Base-by-base conservation (phyloP, 2,888 invertebrate genomes). In the Alsophila aescularia region DNA sequence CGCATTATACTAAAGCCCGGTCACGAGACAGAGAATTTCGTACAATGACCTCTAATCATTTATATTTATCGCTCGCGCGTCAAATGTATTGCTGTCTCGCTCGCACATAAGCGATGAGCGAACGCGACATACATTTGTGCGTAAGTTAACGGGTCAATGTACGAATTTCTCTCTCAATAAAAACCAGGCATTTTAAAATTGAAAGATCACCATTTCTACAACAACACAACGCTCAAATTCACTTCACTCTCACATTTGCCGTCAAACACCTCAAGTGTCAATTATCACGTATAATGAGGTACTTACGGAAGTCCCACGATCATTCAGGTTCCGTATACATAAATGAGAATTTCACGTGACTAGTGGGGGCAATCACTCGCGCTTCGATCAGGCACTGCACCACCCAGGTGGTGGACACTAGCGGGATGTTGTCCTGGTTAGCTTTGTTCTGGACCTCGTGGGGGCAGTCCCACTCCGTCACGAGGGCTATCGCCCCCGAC, bases 321-420 rank as follows among this genome's bases (percentile, higher is more conserved):
- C 91, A 91, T 90, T 92, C 91, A 21, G 86, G 87, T 80, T 92
- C 92, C 14, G 87, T 77, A 50, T 90, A 93, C 79, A 91, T 92
- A 64, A 93, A 92, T 59, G 90, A 91, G 70, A 93, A 93, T 79
- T 87, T 91, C 40, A 83, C 83, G 77, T 93, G 92, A 54, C 85
- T 81, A 66, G 92, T 88, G 6, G 92, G 90, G 0, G 83, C 67
- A 59, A 93, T 80, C 29, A 92, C 79, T 49, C 88, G 87, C 1
- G 94, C 94, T 66, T 93, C 93, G 56, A 96, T 93, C 32, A 96
- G 83, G 65, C 93, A 94, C 68, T 96, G 95, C 3, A 94, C 91
- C 0, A 95, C 86, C 95, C 95, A 96, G 1, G 93, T 93, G 0
- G 94, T 93, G 0, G 95, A 94, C 0, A 95, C 94, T 0, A 96